phyloP scores from a whole-genome alignment of 2,888 invertebrate species.

The Chrysotoxum bicinctum region DNA sequence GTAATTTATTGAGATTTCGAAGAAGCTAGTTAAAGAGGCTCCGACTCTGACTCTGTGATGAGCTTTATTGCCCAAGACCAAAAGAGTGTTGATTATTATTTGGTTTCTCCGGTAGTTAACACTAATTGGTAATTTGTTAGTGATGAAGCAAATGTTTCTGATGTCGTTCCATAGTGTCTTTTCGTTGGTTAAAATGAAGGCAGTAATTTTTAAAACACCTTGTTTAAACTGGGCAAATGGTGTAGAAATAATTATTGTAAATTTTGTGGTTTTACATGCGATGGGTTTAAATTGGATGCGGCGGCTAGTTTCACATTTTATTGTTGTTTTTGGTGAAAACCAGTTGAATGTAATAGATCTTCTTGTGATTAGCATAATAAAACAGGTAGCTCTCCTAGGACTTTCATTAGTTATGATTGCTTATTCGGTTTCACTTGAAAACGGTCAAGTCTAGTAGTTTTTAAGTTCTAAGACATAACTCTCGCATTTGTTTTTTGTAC shows the following conservation, averaged over 20 bases:
- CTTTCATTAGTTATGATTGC: background rate
- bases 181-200: slow-evolving; percentile 32
- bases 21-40: slow-evolving; percentile 23
- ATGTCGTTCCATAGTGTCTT: slow-evolving; percentile 25
- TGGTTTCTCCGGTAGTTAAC: slow-evolving; percentile 65
- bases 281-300: slow-evolving; percentile 8
- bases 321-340: slow-evolving; percentile 23
- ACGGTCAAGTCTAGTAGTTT: too few relatives aligned
- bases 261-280: background rate
- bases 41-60: background rate
- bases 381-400: background rate
- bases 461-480: too few relatives aligned
- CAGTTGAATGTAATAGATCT: background rate
- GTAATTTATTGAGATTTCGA: slow-evolving; percentile 67
- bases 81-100: slow-evolving; percentile 66
- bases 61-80: slow-evolving; percentile 51
- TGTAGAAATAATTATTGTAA: background rate
- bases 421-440: background rate
- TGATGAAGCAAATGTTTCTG: slow-evolving; percentile 59
- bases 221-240: background rate
- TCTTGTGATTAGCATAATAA: slow-evolving; percentile 6
- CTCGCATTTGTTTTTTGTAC: too few relatives aligned
- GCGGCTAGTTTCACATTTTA: slow-evolving; percentile 14
- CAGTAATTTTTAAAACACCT: slow-evolving; percentile 30
- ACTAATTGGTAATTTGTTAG: slow-evolving; percentile 69